Base-by-base conservation (phyloP, 2,797 vertebrate species). In the Diplodus sargus region DNA sequence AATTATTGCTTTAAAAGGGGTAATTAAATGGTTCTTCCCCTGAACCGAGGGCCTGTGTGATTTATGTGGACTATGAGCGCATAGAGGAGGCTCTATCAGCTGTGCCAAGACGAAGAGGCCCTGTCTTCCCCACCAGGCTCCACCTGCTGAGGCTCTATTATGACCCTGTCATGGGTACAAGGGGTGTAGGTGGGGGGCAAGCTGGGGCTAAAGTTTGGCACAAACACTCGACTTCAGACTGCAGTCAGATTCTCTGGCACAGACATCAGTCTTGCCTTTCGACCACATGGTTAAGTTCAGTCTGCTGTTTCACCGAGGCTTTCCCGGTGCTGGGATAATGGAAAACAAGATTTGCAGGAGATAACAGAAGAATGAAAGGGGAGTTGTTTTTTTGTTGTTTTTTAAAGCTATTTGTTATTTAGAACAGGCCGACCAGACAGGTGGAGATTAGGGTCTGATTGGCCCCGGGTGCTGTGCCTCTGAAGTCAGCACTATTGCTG, bases 21-120 rank as follows among this genome's bases (percentile, higher is more conserved):
- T 90, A 92, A 94, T 95, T 93, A 93, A 94, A 92, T 66, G 69
- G 67, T 84, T 82, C 85, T 84, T 89, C 62, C 70, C 65, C 76
- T 84, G 78, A 90, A 83, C 79, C 14, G 82, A 81, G 66, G 71
- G 73, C 72, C 78, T 63, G 78, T 80, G 57, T 91, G 90, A 93
- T 93, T 93, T 91, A 93, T 81, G 83, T 68, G 70, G 53, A 57
- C 68, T 74, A 70, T 74, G 74, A 83, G 76, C 79, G 78, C 76
- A 86, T 53, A 84, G 76, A 89, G 71, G 85, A 81, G 70, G 79
- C 65, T 88, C 76, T 73, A 77, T 89, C 82, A 87, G 83, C 84
- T 76, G 78, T 85, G 64, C 81, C 81, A 89, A 67, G 77, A 68
- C n/a, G 73, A 84, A 79, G 76, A 85, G 79, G 61, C 76, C 81